phyloP scores from a whole-genome alignment of 1,140 invertebrate species.

The Drosophila subobscura region DNA sequence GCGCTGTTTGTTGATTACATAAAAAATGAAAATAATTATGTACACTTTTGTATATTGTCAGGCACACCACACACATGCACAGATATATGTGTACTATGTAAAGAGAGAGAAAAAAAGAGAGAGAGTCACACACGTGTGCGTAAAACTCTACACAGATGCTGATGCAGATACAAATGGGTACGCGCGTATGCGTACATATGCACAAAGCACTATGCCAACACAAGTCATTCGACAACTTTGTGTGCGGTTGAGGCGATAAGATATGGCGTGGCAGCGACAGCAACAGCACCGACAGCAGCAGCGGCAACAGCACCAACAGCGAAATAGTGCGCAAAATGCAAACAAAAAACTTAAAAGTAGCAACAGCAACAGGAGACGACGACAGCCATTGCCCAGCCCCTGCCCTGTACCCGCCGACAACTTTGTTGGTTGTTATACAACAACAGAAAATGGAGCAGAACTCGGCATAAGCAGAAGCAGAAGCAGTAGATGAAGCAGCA shows the following conservation, averaged over 20 bases:
- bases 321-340: slow-evolving; percentile 70
- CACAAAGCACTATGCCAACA: slow-evolving; percentile 24
- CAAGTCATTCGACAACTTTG: slow-evolving; percentile 25
- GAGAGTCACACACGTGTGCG: slow-evolving; percentile 4
- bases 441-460: slow-evolving; percentile 37
- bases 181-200: slow-evolving; percentile 12
- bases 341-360: slow-evolving; percentile 56
- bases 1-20: slow-evolving; percentile 73
- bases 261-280: slow-evolving; percentile 46
- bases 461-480: slow-evolving; percentile 14
- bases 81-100: no score
- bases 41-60: slow-evolving; percentile 46
- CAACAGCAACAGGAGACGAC: slow-evolving; percentile 31
- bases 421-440: slow-evolving; percentile 67
- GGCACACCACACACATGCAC: no score
- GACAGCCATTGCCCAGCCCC: slow-evolving; percentile 9
- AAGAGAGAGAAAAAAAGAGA: background rate
- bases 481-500: slow-evolving; percentile 23
- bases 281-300: slow-evolving; percentile 15
- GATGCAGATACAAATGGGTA: background rate
- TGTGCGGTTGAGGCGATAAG: slow-evolving; percentile 65
- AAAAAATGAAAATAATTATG: slow-evolving; percentile 80
- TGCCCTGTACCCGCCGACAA: slow-evolving; percentile 22
- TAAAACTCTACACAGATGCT: slow-evolving; percentile 21
- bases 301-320: slow-evolving; percentile 9